These are phyloP conservation scores for Argyresthia albistria DNA, from an alignment of 2,888 invertebrate species.

Conservation along the genomic window DNA sequence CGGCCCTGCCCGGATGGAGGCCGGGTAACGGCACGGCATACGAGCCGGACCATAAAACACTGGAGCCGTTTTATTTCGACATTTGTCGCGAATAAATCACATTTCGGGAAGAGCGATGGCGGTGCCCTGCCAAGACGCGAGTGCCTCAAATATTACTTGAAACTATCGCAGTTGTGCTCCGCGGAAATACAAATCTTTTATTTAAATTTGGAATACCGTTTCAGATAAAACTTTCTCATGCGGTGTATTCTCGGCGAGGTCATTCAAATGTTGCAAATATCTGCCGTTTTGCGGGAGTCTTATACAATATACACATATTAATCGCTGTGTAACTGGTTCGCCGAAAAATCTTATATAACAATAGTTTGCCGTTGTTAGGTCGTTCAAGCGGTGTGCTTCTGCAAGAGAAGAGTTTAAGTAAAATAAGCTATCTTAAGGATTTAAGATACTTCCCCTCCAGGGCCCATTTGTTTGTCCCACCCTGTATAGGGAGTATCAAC, in stretches of 20 bases:
- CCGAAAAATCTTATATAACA: background rate
- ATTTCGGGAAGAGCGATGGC: constrained; percentile 55
- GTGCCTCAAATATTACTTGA: constrained; percentile 25
- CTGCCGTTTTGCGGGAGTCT: no score
- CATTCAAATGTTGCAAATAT: no score
- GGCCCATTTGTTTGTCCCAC: no score
- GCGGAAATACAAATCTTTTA: constrained; percentile 2
- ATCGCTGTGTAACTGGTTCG: no score
- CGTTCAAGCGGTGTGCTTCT: no score
- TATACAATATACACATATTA: no score
- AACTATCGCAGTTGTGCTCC: constrained; percentile 8
- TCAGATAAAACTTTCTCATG: constrained; percentile 1
- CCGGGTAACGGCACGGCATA: constrained; percentile 1
- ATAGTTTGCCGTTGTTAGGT: no score
- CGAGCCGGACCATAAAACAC: constrained; percentile 25
- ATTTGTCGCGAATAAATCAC: constrained; percentile 64
- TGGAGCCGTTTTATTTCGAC: constrained; percentile 48
- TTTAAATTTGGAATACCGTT: constrained; percentile 1
- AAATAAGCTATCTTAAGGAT: no score
- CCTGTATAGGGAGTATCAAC: no score
- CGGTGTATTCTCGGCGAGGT: no score
- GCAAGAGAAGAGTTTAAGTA: no score
- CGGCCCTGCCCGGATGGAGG: background rate
- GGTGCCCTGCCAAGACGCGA: constrained; percentile 40
- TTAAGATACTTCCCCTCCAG: no score